Percentiles rank a stretch among this genome's conserved stretches.
phyloP scores from a whole-genome alignment of 2,888 invertebrate genomes.

The Sarcophaga caerulescens region DNA sequence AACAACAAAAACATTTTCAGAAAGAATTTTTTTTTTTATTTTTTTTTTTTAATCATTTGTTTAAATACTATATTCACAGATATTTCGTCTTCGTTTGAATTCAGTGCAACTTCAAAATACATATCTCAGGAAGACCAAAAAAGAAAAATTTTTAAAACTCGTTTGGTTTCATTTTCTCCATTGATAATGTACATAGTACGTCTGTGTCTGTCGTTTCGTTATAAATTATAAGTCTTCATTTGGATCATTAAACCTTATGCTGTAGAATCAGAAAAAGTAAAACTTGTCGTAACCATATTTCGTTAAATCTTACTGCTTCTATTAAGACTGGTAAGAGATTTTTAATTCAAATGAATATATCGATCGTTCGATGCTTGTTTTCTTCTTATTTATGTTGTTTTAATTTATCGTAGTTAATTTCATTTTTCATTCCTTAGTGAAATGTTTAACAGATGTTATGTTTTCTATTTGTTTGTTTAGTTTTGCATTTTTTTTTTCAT shows the following conservation, averaged over 20 bases:
- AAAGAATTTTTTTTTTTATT: too few relatives aligned
- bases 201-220: constrained; percentile 8
- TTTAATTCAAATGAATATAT: constrained; percentile 36
- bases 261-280: constrained; percentile 52
- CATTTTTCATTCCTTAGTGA: neutral
- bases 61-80: too few relatives aligned
- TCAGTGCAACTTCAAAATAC: neutral
- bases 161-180: neutral
- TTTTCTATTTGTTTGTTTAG: constrained; percentile 36
- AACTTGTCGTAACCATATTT: constrained; percentile 64
- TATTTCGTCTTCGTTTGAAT: too few relatives aligned
- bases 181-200: neutral
- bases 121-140: neutral
- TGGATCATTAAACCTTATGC: constrained; percentile 64
- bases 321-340: constrained; percentile 36
- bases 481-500: constrained; percentile 4
- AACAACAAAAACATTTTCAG: too few relatives aligned
- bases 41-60: too few relatives aligned
- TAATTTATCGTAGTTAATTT: too few relatives aligned
- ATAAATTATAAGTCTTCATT: constrained; percentile 47
- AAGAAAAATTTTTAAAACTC: neutral
- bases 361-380: neutral
- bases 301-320: constrained; percentile 27
- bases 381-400: too few relatives aligned
- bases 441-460: constrained; percentile 18